phyloP scores from a whole-genome alignment of 2,888 invertebrate genomes.

The Apamea crenata region DNA sequence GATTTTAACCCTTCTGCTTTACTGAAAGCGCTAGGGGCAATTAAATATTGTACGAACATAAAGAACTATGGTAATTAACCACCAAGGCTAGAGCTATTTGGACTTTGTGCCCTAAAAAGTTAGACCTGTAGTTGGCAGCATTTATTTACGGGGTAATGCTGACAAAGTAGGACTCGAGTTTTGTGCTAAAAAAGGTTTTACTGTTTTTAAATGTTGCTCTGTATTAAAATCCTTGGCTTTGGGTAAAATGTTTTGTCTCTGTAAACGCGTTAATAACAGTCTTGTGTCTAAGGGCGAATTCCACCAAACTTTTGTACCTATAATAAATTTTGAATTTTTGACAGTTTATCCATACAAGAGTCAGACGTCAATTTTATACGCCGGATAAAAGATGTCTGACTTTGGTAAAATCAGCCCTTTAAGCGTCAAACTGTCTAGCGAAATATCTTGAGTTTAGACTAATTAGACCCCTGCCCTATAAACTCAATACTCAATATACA shows the following conservation, averaged over 20 bases:
- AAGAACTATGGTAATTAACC: conserved; percentile 36
- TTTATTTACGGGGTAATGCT: conserved; percentile 18
- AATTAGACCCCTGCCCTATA: background rate
- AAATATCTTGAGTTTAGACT: background rate
- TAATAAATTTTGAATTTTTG: no score
- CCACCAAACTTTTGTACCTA: no score
- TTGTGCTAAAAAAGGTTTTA: conserved; percentile 1
- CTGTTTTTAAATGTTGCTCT: background rate
- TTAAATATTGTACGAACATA: conserved; percentile 38
- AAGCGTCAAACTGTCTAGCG: no score
- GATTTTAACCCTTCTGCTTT: conserved; percentile 17
- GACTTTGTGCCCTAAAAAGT: conserved; percentile 21
- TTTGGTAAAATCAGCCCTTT: no score
- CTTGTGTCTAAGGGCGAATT: no score
- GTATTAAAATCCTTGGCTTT: background rate
- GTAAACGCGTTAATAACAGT: background rate
- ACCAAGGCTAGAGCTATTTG: background rate
- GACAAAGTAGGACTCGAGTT: conserved; percentile 19
- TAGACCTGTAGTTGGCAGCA: background rate
- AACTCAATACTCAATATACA: background rate
- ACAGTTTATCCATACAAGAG: no score
- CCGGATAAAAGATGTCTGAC: no score
- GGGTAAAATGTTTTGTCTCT: background rate
- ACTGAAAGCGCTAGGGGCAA: conserved; percentile 31
- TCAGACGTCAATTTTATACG: no score